Base-by-base conservation (phyloP, 1,140 invertebrate genomes). In the Temnothorax curvispinosus region DNA sequence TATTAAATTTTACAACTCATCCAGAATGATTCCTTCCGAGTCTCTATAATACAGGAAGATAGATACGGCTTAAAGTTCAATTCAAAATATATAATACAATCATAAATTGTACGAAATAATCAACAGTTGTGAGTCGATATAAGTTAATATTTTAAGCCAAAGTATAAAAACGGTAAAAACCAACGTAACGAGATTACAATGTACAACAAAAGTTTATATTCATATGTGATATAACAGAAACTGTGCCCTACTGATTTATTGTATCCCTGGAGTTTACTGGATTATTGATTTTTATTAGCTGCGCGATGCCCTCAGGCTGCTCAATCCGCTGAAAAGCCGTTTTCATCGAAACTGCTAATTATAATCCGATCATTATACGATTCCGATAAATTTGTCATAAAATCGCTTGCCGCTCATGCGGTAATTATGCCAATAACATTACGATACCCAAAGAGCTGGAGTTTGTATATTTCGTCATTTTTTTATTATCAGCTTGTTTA, bases 241-340 rank as follows among this genome's bases (percentile, higher is more conserved):
- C 44, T 60, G 44, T 35, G 41, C 7, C 72, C 54, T 74, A 74
- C n/a, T 56, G 80, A 84, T 75, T 75, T 74, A 60, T 38, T 75
- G 44, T 84, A 62, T 75, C 54, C 56, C 38, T 38, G 41, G 69
- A 84, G 69, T 84, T 84, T 47, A 75, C 54, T 74, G 13, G 54
- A 54, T 84, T 84, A 84, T 84, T 62, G 69, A 84, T 84, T 84
- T 84, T 84, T 84, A 84, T 84, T 84, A 84, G 54, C 69, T 60
- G 54, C 27, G 44, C 69, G 56, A 84, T 75, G 35, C 41, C 80
- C 69, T 13, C 69, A 56, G 44, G 67, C 69, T 82, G 54, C 47
- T 60, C 41, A 84, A 41, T 38, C 67, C 69, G 32, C 69, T 75
- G 69, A 84, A 84, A 84, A 84, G 54, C 80, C 80, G 11, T 84